Percentiles rank a stretch among this genome's conserved stretches.
Conservation (phyloP, 2,113 vertebrate species). For the Grammomys surdaster region DNA sequence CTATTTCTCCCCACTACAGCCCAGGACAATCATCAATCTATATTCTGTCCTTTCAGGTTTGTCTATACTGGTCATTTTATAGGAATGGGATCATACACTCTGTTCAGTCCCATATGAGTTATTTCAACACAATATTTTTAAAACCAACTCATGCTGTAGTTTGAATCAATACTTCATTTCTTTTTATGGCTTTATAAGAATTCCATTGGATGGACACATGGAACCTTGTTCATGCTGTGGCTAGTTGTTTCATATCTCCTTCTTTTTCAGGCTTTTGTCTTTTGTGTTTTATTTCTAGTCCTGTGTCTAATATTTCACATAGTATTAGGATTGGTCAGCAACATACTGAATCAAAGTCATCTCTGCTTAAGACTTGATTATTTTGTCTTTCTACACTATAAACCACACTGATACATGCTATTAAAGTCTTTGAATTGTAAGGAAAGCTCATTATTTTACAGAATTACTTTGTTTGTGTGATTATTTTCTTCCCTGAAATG, state of each 20-base stretch:
- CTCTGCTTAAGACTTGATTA: neutral
- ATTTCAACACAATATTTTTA: conserved; percentile 36
- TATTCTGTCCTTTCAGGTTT: neutral
- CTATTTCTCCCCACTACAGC: neutral
- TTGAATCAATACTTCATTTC: conserved; percentile 63
- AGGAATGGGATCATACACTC: neutral
- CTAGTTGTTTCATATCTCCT: neutral
- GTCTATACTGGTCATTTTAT: neutral
- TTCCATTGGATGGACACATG: neutral
- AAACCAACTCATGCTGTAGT: conserved; percentile 13
- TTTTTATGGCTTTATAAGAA: conserved; percentile 37
- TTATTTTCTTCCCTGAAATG: neutral
- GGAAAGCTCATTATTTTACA: neutral
- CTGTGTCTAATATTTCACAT: neutral
- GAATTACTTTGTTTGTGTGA: neutral
- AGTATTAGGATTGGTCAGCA: neutral
- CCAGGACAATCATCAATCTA: neutral
- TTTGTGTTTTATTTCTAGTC: neutral
- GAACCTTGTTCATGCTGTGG: neutral
- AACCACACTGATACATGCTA: neutral
- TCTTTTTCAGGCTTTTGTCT: neutral
- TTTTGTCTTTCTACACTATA: neutral
- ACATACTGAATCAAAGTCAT: neutral
- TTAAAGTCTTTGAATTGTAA: neutral
- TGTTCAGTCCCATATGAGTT: conserved; percentile 19